Evolutionary conservation across 23 tunicate genomes (phyloP), one percentile per base, ranked within the genome.

Genomic region (Phallusia fumigata): DNA sequence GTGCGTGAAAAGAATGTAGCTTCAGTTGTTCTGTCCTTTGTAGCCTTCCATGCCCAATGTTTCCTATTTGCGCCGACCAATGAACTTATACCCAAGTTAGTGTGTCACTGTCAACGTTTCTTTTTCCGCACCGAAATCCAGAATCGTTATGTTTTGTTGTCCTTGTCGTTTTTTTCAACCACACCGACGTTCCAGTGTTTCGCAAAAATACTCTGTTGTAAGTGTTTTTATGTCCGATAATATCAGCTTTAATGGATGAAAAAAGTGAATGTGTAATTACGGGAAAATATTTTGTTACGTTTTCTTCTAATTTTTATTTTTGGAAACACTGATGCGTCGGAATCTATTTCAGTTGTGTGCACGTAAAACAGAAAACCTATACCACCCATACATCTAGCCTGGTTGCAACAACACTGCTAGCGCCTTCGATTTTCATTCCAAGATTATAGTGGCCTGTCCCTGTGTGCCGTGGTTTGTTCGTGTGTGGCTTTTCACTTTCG

Each of bases 361-460:
- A 21, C 28, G 28, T 58, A 58, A 21, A 21, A 58, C 69, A 21
- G 26, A 58, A 24, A 22, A 6, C 69, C 15, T 58, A 22, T 22
- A 58, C 69, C 69, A 58, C 16, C 28, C 28, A 58, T 21, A 22
- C 13, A 21, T 58, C 69, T 11, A 58, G 26, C 28, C 69, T 22
- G 69, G 69, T 58, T 58, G 69, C 69, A 58, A 58, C 15, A 58
- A 24, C 69, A 58, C 69, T 58, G 69, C 69, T 58, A 21, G 69
- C 69, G 69, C 28, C 28, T 58, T 58, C 28, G 26, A 24, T 58
- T 58, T 58, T 58, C 69, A 58, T 58, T 58, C 69, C 69, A 58
- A 24, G 28, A 24, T 22, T 58, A 24, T 58, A 22, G 69, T 58
- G 28, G 28, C 69, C 15, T 58, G 26, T 58, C 16, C 69, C 16